Evolutionary conservation across 2,888 invertebrate species (phyloP).

Genomic region (Theretra japonica): DNA sequence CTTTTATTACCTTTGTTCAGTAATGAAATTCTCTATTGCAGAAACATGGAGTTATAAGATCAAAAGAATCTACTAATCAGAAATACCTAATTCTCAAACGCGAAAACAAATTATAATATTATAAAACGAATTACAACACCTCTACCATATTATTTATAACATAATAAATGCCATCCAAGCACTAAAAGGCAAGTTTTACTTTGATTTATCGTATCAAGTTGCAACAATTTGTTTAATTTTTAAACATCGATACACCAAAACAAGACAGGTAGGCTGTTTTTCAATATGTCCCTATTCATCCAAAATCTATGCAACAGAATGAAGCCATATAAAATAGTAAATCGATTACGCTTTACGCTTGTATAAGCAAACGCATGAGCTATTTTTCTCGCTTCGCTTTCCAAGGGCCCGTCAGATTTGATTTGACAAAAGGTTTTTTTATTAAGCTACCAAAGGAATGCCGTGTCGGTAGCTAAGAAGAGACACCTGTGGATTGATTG

Average conservation of each 20-base stretch:
- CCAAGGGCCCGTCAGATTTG: conserved; percentile 41
- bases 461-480: conserved; percentile 50
- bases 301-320: conserved; percentile 25
- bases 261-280: conserved; percentile 11
- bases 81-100: too few relatives aligned
- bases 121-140: too few relatives aligned
- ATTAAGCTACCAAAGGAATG: conserved; percentile 49
- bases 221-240: background rate
- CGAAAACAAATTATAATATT: too few relatives aligned
- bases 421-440: conserved; percentile 51
- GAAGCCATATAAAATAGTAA: conserved; percentile 45
- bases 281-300: background rate
- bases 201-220: background rate
- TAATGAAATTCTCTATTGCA: too few relatives aligned
- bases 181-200: background rate
- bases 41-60: too few relatives aligned
- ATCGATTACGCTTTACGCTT: conserved; percentile 46
- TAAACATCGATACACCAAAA: background rate
- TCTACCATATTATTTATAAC: too few relatives aligned
- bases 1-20: too few relatives aligned
- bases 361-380: conserved; percentile 45
- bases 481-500: conserved; percentile 58
- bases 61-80: too few relatives aligned
- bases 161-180: background rate
- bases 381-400: conserved; percentile 46